Base-by-base conservation (phyloP, 2,113 vertebrate species). In the Budorcas taxicolor region DNA sequence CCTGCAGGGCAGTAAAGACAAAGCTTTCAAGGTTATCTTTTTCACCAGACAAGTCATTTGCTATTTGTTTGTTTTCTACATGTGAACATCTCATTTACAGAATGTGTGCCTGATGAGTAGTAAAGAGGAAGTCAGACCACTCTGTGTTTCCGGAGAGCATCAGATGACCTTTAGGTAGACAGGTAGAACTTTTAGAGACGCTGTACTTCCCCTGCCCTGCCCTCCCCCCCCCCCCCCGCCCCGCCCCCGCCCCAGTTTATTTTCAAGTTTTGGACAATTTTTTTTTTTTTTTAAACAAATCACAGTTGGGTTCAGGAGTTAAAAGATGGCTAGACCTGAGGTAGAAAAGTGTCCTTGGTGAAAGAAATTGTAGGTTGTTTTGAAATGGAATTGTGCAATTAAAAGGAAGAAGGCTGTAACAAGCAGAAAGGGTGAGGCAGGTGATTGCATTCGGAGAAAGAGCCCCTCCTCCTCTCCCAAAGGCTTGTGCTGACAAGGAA, bases 251-350 rank as follows among this genome's bases (percentile, higher is more conserved):
- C 45, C 45, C 45, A 45, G 11, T 36, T 85, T 71, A 58, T 95
- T 94, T 96, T 87, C 19, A 92, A 90, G 33, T 92, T 84, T 90
- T 53, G 36, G 91, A 31, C 74, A 67, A 11, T 5, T 64, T 36
- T 23, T 27, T 36, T 33, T 91, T 94, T 96, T 78, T 55, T 89
- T 84, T 14, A 76, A 91, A 78, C 81, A 91, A 85, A 52, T 80
- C 57, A n/a, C 11, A 55, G 0, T 47, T 94, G 74, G 27, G 29
- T 45, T 87, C n/a, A 87, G 60, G 50, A 71, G 81, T 85, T 87
- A 25, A 92, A 84, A 88, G 64, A 58, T 90, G 23, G 2, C 50
- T 91, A 33, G 57, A 78, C 67, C 40, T 89, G 67, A 94, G 58
- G 33, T 80, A 17, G 57, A 50, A 43, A 53, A 45, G 57, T 88